Evolutionary conservation across 2,113 vertebrate genomes (phyloP), one percentile per base, ranked within the genome.

Genomic region (Caracal caracal): DNA sequence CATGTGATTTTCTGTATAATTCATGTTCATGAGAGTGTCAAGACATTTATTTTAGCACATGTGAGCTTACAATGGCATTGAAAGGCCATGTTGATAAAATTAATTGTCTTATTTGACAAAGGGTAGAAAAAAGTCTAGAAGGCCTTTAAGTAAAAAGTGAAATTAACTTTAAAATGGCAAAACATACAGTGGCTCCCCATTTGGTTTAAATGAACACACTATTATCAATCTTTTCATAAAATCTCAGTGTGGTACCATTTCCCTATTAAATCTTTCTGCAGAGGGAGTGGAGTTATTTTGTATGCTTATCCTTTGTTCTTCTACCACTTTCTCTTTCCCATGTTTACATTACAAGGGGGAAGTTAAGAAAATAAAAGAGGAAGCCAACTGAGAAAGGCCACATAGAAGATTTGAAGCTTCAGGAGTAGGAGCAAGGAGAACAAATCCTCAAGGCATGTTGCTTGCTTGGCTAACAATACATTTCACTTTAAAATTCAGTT

Each of bases 201-300:
- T 96, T 94, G 56, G 63, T 89, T 97, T 94, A 97, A 97, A 91
- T 94, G 86, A 98, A 95, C 95, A 96, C 79, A 89, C 84, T 86
- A 93, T 97, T 98, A 90, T 97, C 92, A 95, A 93, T 80, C 97
- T 96, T 92, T 96, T 97, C 93, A 97, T 51, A 89, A 79, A 94
- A 78, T 97, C 98, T 97, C 98, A 98, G 98, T 96, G 66, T 97
- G 97, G 83, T 68, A 95, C 90, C 90, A 88, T 94, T 97, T 97
- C 88, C 94, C 96, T 95, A 90, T 88, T 90, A 92, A 97, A 94
- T 94, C 76, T 97, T 92, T 87, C 95, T 97, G 63, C 37, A 93
- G 84, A 98, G 63, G 26, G 33, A 93, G 89, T 92, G 43, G 51
- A 88, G 91, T 70, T 98, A 81, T 98, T 98, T 88, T 92, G 79